These are phyloP conservation scores for Lasiurus borealis DNA, from an alignment of 2,113 vertebrate species.

Conservation along the genomic window DNA sequence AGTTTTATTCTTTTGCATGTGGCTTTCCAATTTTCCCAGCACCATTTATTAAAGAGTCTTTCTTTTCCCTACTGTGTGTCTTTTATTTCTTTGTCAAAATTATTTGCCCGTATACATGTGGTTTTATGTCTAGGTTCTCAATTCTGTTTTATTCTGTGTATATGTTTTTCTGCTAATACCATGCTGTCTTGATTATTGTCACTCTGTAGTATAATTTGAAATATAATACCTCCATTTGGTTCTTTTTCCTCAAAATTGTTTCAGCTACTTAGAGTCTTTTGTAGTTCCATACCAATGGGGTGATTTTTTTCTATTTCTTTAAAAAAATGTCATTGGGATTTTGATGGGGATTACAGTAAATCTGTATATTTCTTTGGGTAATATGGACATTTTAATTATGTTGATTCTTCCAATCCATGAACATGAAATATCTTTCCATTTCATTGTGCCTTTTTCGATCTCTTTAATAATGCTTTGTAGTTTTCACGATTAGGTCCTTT, in stretches of 20 bases:
- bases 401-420: not conserved
- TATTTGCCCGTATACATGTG: not conserved
- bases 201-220: not conserved
- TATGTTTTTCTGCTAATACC: not conserved
- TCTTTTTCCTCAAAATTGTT: not conserved
- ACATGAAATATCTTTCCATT: not conserved
- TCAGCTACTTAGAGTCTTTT: not conserved
- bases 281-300: not conserved
- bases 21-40: not conserved
- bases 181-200: not conserved
- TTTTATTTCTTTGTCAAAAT: not conserved
- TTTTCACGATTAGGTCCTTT: not conserved
- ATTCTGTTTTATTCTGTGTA: not conserved
- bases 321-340: not conserved
- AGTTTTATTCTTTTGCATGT: not conserved
- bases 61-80: not conserved
- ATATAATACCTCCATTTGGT: not conserved
- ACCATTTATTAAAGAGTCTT: not conserved
- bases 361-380: not conserved
- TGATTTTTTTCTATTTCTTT: not conserved
- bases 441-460: not conserved
- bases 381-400: not conserved
- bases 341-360: not conserved
- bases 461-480: not conserved
- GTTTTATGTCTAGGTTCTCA: not conserved